Conservation (phyloP, 2,113 vertebrate genomes). For the Elephas maximus region DNA sequence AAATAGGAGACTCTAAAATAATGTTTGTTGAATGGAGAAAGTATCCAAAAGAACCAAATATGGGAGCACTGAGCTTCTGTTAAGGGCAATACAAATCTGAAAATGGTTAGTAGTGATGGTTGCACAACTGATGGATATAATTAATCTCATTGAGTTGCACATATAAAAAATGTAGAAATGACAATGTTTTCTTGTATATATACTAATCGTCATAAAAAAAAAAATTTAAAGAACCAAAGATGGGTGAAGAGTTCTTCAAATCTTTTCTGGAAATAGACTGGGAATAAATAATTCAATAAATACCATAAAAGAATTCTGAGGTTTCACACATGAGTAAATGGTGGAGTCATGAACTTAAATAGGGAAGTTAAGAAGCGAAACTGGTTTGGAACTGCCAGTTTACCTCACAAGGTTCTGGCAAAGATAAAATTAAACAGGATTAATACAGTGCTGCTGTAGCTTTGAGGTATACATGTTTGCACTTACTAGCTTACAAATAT, state of each 20-base stretch:
- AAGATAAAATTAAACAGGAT: not conserved
- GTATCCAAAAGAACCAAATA: not conserved
- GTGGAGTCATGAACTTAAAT: not conserved
- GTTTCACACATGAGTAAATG: not conserved
- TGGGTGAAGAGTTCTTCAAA: not conserved
- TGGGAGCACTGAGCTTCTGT: not conserved
- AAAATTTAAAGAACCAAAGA: not conserved
- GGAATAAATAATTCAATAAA: slow-evolving; percentile 26
- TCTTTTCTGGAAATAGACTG: not conserved
- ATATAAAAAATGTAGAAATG: not conserved
- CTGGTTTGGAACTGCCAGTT: not conserved
- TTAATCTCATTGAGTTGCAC: not conserved
- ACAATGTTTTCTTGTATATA: not conserved
- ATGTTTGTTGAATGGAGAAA: not conserved
- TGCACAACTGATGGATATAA: not conserved
- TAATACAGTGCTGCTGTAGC: not conserved
- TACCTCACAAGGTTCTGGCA: not conserved
- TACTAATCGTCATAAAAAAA: not conserved
- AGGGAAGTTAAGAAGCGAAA: slow-evolving; percentile 1
- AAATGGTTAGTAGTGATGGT: not conserved
- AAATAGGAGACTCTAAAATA: not conserved
- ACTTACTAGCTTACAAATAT: not conserved
- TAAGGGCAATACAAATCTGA: not conserved
- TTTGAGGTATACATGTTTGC: not conserved
- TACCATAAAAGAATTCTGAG: not conserved